phyloP scores from a whole-genome alignment of 2,888 invertebrate genomes.

The Tyria jacobaeae region DNA sequence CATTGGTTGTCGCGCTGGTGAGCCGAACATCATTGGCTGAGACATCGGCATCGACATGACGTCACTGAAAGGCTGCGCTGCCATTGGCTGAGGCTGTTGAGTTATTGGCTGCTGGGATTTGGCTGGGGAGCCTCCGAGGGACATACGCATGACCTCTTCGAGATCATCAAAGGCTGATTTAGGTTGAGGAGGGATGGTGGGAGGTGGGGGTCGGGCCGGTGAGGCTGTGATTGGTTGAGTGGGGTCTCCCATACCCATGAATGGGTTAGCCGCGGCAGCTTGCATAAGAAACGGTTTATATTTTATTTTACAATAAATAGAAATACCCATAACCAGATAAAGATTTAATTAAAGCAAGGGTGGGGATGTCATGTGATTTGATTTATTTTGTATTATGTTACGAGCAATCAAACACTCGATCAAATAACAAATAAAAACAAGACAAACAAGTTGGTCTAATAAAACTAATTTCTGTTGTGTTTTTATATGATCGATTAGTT shows the following conservation, averaged over 20 bases:
- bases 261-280: slow-evolving; percentile 88
- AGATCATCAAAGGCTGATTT: slow-evolving; percentile 90
- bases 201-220: slow-evolving; percentile 85
- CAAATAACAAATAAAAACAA: neutral
- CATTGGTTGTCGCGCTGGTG: slow-evolving; percentile 80
- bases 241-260: slow-evolving; percentile 88
- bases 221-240: slow-evolving; percentile 77
- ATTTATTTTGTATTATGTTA: neutral
- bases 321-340: slow-evolving; percentile 52
- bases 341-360: slow-evolving; percentile 45
- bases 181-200: slow-evolving; percentile 72
- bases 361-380: slow-evolving; percentile 46
- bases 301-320: slow-evolving; percentile 46
- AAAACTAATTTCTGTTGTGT: neutral
- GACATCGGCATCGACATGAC: slow-evolving; percentile 72
- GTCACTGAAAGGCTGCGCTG: slow-evolving; percentile 74
- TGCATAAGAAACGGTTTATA: slow-evolving; percentile 67
- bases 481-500: neutral
- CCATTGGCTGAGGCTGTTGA: slow-evolving; percentile 74
- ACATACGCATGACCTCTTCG: slow-evolving; percentile 89
- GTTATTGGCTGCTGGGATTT: slow-evolving; percentile 70
- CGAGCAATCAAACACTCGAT: neutral
- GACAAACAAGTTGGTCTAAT: neutral
- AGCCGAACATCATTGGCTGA: slow-evolving; percentile 81
- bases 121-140: slow-evolving; percentile 88